Evolutionary conservation across 2,113 vertebrate genomes (phyloP).

Genomic region (Rutilus rutilus): DNA sequence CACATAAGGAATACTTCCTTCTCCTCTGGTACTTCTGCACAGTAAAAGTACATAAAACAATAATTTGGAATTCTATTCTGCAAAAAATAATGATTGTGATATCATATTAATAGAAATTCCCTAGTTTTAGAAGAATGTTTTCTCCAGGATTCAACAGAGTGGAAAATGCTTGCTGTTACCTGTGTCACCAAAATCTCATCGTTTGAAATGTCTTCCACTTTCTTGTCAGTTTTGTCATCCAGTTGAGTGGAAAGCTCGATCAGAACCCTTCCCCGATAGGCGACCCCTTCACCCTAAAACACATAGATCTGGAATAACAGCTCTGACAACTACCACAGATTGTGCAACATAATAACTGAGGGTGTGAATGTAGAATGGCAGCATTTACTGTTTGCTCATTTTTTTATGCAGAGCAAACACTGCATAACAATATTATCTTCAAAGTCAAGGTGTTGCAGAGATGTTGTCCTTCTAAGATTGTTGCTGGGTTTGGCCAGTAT

Average conservation of each 20-base stretch:
- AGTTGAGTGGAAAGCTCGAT: constrained; percentile 87
- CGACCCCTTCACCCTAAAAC: constrained; percentile 91
- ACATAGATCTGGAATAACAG: constrained; percentile 42
- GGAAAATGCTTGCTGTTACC: constrained; percentile 73
- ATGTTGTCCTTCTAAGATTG: constrained; percentile 8
- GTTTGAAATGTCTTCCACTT: constrained; percentile 81
- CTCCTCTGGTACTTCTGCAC: constrained; percentile 92
- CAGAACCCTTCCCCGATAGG: constrained; percentile 92
- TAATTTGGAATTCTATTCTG: background rate
- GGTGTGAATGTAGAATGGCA: background rate
- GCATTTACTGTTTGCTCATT: background rate
- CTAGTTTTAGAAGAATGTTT: background rate
- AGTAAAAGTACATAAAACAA: constrained; percentile 7
- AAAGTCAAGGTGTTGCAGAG: background rate
- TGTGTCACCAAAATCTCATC: constrained; percentile 92
- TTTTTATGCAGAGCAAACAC: constrained; percentile 43
- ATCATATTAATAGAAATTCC: background rate
- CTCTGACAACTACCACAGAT: constrained; percentile 7
- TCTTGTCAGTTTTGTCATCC: constrained; percentile 83
- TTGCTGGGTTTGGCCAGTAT: background rate
- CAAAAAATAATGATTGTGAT: background rate
- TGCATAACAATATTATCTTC: constrained; percentile 8
- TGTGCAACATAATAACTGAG: background rate
- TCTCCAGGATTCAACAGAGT: background rate
- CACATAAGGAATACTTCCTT: constrained; percentile 91